Percentiles rank a stretch among this genome's conserved stretches.
These are phyloP conservation scores for Gymnoscelis rufifasciata DNA, from an alignment of 2,888 invertebrate species.

Conservation along the genomic window DNA sequence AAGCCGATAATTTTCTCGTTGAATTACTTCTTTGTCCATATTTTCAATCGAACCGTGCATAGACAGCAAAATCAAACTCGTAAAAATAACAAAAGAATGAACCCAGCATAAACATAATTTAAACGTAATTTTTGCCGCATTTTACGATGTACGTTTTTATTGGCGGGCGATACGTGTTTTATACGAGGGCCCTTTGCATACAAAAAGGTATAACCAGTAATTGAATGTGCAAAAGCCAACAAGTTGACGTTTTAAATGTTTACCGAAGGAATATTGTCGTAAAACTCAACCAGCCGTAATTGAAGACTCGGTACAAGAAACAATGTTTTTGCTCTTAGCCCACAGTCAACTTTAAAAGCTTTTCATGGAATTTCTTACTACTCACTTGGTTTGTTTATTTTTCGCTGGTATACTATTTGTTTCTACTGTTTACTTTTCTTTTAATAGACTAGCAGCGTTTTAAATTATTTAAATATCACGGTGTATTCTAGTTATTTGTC, in stretches of 20 bases:
- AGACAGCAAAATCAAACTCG: neutral
- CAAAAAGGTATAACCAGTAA: constrained; percentile 32
- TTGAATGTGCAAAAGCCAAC: constrained; percentile 33
- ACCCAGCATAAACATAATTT: constrained; percentile 22
- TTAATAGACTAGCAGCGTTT: neutral
- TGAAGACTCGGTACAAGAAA: neutral
- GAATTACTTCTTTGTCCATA: constrained; percentile 5
- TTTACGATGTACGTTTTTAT: constrained; percentile 30
- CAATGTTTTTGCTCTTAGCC: constrained; percentile 1
- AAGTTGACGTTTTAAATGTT: constrained; percentile 26
- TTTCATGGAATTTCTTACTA: neutral
- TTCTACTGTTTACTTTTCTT: neutral
- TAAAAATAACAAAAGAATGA: constrained; percentile 12
- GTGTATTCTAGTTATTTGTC: neutral
- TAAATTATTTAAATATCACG: neutral
- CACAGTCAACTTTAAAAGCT: neutral
- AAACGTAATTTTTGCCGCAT: constrained; percentile 19
- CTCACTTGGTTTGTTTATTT: neutral
- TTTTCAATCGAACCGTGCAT: neutral
- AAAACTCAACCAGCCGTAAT: constrained; percentile 24
- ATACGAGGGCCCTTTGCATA: constrained; percentile 27
- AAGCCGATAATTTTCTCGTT: too few relatives aligned
- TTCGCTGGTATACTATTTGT: neutral
- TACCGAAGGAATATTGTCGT: constrained; percentile 32
- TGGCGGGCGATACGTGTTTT: constrained; percentile 26